Conservation (phyloP, 2,113 vertebrate species). For the Zingel zingel region DNA sequence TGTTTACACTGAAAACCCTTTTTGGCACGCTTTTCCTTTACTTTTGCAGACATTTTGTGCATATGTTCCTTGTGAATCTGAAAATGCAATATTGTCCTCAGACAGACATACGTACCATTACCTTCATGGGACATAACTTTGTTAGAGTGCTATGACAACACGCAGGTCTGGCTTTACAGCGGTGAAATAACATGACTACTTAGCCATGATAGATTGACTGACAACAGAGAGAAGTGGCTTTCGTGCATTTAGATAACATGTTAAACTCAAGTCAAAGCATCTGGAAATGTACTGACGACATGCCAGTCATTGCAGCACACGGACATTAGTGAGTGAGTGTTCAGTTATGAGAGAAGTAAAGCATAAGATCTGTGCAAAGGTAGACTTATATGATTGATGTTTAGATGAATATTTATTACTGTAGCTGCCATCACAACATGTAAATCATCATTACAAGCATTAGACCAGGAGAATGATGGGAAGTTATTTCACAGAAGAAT, state of each 20-base stretch:
- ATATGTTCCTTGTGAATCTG: constrained; percentile 26
- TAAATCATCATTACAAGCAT: background rate
- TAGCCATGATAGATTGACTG: constrained; percentile 41
- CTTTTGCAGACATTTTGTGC: constrained; percentile 18
- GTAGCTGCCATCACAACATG: background rate
- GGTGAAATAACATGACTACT: constrained; percentile 28
- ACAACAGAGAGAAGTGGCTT: constrained; percentile 28
- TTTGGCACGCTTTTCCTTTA: background rate
- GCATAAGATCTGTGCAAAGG: background rate
- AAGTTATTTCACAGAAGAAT: background rate
- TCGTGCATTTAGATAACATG: constrained; percentile 37
- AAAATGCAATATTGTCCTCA: constrained; percentile 31
- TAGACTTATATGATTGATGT: constrained; percentile 13
- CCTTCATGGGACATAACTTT: constrained; percentile 51
- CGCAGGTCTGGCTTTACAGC: background rate
- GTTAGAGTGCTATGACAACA: constrained; percentile 50
- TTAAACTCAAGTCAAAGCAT: constrained; percentile 59
- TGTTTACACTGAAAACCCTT: constrained; percentile 19
- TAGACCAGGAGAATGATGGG: background rate
- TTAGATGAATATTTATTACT: background rate
- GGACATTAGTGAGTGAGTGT: constrained; percentile 17
- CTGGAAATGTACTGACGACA: constrained; percentile 41
- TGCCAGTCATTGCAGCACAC: constrained; percentile 31
- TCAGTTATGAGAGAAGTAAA: constrained; percentile 27
- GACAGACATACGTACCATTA: constrained; percentile 34